Percentiles rank a stretch among this genome's conserved stretches.
Evolutionary conservation across 2,888 invertebrate genomes (phyloP).

Genomic region (Ophioninae sp.): DNA sequence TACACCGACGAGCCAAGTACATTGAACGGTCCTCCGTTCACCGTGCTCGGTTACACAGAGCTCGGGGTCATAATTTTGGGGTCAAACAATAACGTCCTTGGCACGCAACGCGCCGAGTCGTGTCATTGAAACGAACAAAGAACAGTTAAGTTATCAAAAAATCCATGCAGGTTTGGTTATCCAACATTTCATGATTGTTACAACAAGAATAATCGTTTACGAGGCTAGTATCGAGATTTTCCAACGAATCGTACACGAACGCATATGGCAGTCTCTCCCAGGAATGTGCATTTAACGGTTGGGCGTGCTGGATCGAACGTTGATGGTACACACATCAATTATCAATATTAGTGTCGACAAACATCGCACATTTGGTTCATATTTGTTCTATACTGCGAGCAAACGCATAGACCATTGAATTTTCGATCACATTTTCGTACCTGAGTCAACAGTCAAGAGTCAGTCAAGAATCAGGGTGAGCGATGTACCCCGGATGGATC

Average conservation of each 20-base stretch:
- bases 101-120: background rate
- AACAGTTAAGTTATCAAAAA: background rate
- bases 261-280: background rate
- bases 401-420: background rate
- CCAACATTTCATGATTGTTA: background rate
- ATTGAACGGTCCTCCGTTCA: background rate
- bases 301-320: constrained; percentile 28
- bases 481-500: background rate
- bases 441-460: constrained; percentile 4
- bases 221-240: background rate
- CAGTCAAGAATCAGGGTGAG: background rate
- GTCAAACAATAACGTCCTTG: background rate
- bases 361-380: constrained; percentile 4
- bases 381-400: background rate
- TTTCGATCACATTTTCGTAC: background rate
- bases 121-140: background rate
- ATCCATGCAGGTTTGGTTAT: background rate
- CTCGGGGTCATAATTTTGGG: background rate
- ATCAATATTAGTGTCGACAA: background rate
- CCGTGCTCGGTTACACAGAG: background rate
- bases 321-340: constrained; percentile 26
- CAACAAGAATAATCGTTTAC: background rate
- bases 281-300: background rate
- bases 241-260: background rate
- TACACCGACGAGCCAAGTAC: background rate